Conservation (phyloP, 2,888 invertebrate genomes). For the Punctoribates punctum region DNA sequence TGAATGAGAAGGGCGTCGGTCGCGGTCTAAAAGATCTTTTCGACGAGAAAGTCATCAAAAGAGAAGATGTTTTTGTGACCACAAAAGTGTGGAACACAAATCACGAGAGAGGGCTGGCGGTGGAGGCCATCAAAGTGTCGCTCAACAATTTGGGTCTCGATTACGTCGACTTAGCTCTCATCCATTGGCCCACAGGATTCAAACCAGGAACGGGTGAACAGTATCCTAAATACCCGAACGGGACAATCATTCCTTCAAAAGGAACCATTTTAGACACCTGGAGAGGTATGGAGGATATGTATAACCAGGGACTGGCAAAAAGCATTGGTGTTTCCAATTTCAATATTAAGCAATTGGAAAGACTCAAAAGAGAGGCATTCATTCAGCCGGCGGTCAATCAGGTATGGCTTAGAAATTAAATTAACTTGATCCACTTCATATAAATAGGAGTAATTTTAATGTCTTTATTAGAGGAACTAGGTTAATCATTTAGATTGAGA, state of each 20-base stretch:
- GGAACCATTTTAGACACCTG: not conserved
- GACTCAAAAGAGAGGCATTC: not conserved
- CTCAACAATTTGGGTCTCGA: not conserved
- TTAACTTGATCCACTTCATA: too few species aligned
- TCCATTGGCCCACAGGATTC: conserved; percentile 59
- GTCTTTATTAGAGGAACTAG: too few species aligned
- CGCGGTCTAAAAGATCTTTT: conserved; percentile 52
- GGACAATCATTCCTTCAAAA: too few species aligned
- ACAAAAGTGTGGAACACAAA: conserved; percentile 58
- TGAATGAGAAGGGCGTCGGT: conserved; percentile 53
- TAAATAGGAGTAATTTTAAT: too few species aligned
- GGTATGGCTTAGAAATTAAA: too few species aligned
- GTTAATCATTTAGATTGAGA: too few species aligned
- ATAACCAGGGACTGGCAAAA: conserved; percentile 62
- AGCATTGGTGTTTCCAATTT: conserved; percentile 83
- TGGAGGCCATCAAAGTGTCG: not conserved
- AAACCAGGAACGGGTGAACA: too few species aligned
- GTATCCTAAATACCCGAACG: too few species aligned
- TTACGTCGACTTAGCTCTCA: conserved; percentile 69
- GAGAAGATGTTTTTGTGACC: conserved; percentile 54
- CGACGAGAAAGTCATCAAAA: conserved; percentile 50
- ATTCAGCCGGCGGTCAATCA: too few species aligned
- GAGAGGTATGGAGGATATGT: conserved; percentile 34
- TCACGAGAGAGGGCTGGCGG: not conserved
- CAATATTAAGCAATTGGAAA: conserved; percentile 65